Percentiles rank a stretch among this genome's conserved stretches.
These are phyloP conservation scores for Acropora tenuis DNA, from an alignment of 64 coral and sea anemone genomes.

Conservation along the genomic window DNA sequence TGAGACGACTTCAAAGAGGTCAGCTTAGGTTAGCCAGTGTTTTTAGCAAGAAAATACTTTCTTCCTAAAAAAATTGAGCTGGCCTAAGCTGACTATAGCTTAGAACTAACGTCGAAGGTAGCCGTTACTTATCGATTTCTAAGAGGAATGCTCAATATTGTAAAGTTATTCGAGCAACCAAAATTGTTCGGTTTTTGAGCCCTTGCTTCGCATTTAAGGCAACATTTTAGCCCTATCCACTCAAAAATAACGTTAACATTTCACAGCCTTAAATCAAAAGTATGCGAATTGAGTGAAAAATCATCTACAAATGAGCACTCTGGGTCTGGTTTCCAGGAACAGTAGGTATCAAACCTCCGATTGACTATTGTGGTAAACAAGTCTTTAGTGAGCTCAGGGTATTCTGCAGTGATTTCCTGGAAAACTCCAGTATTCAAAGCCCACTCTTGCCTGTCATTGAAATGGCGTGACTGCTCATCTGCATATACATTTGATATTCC, in stretches of 20 bases:
- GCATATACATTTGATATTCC: constrained; percentile 62
- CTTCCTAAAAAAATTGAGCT: too few species aligned
- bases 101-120: too few species aligned
- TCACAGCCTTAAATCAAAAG: constrained; percentile 20
- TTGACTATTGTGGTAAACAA: constrained; percentile 78
- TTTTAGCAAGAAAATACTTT: too few species aligned
- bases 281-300: constrained; percentile 72
- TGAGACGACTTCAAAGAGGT: neutral
- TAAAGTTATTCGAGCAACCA: too few species aligned
- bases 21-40: too few species aligned
- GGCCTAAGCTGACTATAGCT: too few species aligned
- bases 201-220: too few species aligned
- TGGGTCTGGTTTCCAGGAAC: constrained; percentile 84
- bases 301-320: constrained; percentile 74
- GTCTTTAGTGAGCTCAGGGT: constrained; percentile 71
- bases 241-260: constrained; percentile 18
- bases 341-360: constrained; percentile 70
- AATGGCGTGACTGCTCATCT: constrained; percentile 54
- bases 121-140: too few species aligned
- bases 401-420: constrained; percentile 41
- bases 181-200: too few species aligned
- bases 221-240: too few species aligned
- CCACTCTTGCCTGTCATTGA: constrained; percentile 63
- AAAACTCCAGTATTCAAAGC: constrained; percentile 34
- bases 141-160: too few species aligned